These are phyloP conservation scores for Polyommatus iphigenia DNA, from an alignment of 2,888 invertebrate species.

Conservation along the genomic window DNA sequence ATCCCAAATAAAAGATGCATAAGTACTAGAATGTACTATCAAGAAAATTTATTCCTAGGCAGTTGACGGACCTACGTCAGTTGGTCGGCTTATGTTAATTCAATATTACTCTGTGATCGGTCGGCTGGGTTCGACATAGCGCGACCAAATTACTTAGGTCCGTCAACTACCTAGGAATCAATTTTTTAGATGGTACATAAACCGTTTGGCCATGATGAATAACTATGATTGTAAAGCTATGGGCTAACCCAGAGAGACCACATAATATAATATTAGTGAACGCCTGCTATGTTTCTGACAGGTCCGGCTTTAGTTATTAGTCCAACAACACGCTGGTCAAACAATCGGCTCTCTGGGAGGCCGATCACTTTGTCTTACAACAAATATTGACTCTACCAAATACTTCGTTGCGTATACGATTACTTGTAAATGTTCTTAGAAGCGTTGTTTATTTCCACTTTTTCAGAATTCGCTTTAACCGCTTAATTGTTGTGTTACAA, in stretches of 20 bases:
- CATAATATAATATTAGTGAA: background rate
- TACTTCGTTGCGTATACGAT: slow-evolving; percentile 15
- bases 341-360: slow-evolving; percentile 27
- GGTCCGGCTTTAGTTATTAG: background rate
- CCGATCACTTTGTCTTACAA: slow-evolving; percentile 12
- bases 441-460: slow-evolving; percentile 23
- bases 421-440: slow-evolving; percentile 27
- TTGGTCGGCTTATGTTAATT: too few relatives aligned
- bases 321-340: slow-evolving; percentile 17
- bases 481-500: slow-evolving; percentile 9
- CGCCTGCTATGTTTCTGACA: background rate
- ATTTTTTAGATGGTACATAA: too few relatives aligned
- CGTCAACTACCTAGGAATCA: too few relatives aligned
- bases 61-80: too few relatives aligned
- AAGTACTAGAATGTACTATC: too few relatives aligned
- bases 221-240: background rate
- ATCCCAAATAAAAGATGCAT: too few relatives aligned
- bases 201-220: too few relatives aligned
- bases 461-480: slow-evolving; percentile 30
- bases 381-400: slow-evolving; percentile 25
- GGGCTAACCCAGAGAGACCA: background rate
- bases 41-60: too few relatives aligned
- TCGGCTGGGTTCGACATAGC: too few relatives aligned
- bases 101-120: too few relatives aligned
- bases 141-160: too few relatives aligned